Evolutionary conservation across 2,113 vertebrate genomes (phyloP).

Genomic region (Esox niger): DNA sequence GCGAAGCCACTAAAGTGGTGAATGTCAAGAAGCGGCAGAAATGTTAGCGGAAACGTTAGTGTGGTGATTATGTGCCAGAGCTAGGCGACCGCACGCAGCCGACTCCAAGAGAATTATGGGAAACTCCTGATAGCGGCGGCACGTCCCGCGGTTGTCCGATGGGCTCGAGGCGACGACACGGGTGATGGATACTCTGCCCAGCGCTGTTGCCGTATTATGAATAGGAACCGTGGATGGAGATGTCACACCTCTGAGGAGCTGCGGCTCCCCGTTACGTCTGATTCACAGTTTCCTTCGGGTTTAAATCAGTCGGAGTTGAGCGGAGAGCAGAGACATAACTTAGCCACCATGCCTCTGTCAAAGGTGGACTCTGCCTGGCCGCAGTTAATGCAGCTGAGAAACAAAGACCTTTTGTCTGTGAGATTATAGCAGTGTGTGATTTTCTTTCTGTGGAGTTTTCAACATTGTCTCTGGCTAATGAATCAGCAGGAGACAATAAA

Average conservation of each 20-base stretch:
- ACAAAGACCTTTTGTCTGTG: constrained; percentile 7
- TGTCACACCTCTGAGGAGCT: constrained; percentile 52
- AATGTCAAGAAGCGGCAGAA: constrained; percentile 24
- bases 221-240: constrained; percentile 64
- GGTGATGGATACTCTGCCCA: constrained; percentile 56
- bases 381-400: constrained; percentile 24
- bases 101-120: constrained; percentile 34
- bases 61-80: constrained; percentile 31
- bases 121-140: constrained; percentile 12
- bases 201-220: constrained; percentile 50
- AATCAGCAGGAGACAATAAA: no score
- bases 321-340: constrained; percentile 46
- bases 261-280: constrained; percentile 35
- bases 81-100: neutral
- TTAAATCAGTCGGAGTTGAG: constrained; percentile 50
- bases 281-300: constrained; percentile 39
- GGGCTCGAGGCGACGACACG: constrained; percentile 38
- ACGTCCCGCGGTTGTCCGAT: constrained; percentile 9
- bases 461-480: no score
- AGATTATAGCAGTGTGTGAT: neutral
- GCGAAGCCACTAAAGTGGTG: constrained; percentile 20
- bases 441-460: no score
- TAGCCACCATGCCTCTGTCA: constrained; percentile 35
- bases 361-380: constrained; percentile 32
- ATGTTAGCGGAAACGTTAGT: constrained; percentile 22